Conservation (phyloP, 2,113 vertebrate genomes). For the Myiagra hebetior region DNA sequence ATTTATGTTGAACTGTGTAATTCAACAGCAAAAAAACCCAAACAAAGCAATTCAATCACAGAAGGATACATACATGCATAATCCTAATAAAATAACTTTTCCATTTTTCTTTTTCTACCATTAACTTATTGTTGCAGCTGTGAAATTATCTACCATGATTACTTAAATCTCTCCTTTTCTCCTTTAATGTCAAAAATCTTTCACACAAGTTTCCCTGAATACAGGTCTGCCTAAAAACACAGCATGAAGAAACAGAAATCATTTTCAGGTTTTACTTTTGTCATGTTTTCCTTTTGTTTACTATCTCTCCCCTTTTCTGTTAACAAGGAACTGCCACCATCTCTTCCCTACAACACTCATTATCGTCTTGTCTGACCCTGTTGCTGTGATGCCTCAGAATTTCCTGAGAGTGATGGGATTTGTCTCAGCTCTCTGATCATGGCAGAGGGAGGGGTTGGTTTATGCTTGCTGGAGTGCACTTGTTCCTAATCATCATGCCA, state of each 20-base stretch:
- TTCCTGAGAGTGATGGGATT: neutral
- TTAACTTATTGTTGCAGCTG: neutral
- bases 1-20: neutral
- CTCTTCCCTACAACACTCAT: neutral
- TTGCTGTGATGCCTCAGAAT: neutral
- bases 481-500: neutral
- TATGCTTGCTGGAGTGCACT: neutral
- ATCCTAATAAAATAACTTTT: neutral
- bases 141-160: neutral
- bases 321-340: neutral
- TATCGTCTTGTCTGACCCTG: neutral
- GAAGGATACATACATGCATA: neutral
- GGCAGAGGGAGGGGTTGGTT: neutral
- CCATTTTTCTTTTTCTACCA: neutral
- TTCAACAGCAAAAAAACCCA: neutral
- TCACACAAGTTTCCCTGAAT: fast-evolving
- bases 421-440: neutral
- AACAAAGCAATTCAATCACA: neutral
- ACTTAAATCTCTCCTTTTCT: neutral
- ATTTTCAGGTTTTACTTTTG: neutral
- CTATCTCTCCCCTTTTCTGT: neutral
- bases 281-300: neutral
- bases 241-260: neutral
- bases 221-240: neutral
- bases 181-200: neutral